Conservation (phyloP, 1,140 invertebrate species). For the Drosophila repleta region DNA sequence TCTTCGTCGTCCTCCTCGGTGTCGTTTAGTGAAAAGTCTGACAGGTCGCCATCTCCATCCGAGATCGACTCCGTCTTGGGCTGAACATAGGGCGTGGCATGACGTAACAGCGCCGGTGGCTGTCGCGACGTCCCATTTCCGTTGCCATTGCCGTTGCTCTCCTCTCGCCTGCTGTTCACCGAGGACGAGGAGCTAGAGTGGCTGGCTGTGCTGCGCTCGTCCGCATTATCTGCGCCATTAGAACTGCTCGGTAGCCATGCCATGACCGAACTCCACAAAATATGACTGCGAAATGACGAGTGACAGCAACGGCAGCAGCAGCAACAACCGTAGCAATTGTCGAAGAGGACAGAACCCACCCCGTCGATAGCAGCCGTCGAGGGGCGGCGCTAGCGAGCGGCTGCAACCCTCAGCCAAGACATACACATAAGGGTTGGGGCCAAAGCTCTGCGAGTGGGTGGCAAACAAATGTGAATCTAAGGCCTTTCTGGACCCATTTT, state of each 20-base stretch:
- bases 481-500: background rate
- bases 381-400: constrained; percentile 28
- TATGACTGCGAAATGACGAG: constrained; percentile 13
- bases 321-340: constrained; percentile 3
- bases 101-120: constrained; percentile 62
- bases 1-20: constrained; percentile 83
- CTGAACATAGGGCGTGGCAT: constrained; percentile 68
- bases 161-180: constrained; percentile 26
- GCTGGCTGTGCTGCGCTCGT: constrained; percentile 59
- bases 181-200: constrained; percentile 50
- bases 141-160: constrained; percentile 17
- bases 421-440: background rate
- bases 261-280: constrained; percentile 26
- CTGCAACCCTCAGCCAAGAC: constrained; percentile 5
- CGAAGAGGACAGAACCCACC: constrained; percentile 5
- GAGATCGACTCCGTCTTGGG: constrained; percentile 78
- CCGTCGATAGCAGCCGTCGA: background rate
- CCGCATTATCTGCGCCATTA: constrained; percentile 62
- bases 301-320: constrained; percentile 15
- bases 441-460: background rate
- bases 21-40: constrained; percentile 81
- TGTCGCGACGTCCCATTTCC: constrained; percentile 13
- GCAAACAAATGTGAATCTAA: background rate
- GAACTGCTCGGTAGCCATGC: constrained; percentile 71
- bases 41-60: constrained; percentile 74